Evolutionary conservation across 2,797 vertebrate genomes (phyloP).

Genomic region (Etheostoma nigrum): DNA sequence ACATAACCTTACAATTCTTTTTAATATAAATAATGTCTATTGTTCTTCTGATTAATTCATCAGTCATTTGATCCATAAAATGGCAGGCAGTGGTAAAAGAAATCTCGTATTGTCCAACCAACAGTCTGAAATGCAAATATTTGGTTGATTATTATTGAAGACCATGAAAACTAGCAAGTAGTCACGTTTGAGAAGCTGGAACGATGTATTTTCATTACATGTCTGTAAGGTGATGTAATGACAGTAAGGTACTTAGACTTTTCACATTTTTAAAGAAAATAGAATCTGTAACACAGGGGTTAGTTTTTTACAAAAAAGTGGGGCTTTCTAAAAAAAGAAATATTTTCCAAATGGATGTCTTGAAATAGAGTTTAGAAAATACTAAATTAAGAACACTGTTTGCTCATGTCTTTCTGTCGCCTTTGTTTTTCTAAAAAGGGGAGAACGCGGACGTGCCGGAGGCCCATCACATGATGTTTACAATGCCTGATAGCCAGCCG

Average conservation of each 20-base stretch:
- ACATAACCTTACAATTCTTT: too few species aligned
- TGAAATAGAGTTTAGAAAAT: too few species aligned
- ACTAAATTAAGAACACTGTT: too few species aligned
- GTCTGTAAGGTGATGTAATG: too few species aligned
- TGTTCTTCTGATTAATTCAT: not conserved
- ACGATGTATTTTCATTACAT: not conserved
- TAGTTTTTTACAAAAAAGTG: too few species aligned
- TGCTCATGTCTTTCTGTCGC: not conserved
- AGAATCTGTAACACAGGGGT: not conserved
- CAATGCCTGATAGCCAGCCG: slow-evolving; percentile 34
- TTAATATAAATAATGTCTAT: not conserved
- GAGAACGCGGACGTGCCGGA: slow-evolving; percentile 59
- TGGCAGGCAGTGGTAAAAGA: too few species aligned
- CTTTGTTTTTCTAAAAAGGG: slow-evolving; percentile 39
- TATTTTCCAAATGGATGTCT: too few species aligned
- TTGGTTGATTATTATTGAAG: not conserved
- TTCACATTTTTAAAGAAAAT: not conserved
- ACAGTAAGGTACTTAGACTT: too few species aligned
- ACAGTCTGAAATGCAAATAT: not conserved
- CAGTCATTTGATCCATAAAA: not conserved
- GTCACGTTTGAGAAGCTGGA: not conserved
- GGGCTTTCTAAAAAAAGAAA: too few species aligned
- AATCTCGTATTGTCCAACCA: not conserved
- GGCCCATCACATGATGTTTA: slow-evolving; percentile 54
- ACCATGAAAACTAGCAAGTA: not conserved